Conservation (phyloP, 2,797 vertebrate genomes). For the Sebastes hubbsi region DNA sequence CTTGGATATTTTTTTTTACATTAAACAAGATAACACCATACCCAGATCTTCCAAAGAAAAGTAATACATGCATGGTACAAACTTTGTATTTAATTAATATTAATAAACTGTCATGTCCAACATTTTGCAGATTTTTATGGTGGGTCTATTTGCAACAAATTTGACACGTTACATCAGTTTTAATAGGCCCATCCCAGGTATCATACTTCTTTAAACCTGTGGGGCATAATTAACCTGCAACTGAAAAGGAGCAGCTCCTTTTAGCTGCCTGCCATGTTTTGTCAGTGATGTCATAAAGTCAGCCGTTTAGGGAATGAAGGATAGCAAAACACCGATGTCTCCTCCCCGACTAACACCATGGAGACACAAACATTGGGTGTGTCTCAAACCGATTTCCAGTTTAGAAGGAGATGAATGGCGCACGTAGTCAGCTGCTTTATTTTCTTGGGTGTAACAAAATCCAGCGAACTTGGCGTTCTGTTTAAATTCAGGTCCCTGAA, state of each 20-base stretch:
- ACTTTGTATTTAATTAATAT: not conserved
- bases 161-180: not conserved
- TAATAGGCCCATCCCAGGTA: not conserved
- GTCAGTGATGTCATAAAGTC: not conserved
- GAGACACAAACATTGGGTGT: not conserved
- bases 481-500: not conserved
- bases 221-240: not conserved
- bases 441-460: not conserved
- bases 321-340: too few species aligned
- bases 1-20: not conserved
- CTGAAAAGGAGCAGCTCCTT: not conserved
- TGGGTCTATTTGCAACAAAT: not conserved
- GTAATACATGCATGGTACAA: not conserved
- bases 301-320: too few species aligned
- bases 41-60: not conserved
- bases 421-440: not conserved
- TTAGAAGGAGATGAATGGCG: not conserved
- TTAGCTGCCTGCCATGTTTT: not conserved
- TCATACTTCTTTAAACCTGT: not conserved
- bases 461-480: accelerated
- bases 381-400: not conserved
- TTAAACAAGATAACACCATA: not conserved
- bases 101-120: not conserved
- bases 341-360: not conserved
- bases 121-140: not conserved